A percentile compares a stretch with the other conserved stretches of the same genome.
Evolutionary conservation across 2,797 vertebrate genomes (phyloP).

Genomic region (Eulemur rubriventer): DNA sequence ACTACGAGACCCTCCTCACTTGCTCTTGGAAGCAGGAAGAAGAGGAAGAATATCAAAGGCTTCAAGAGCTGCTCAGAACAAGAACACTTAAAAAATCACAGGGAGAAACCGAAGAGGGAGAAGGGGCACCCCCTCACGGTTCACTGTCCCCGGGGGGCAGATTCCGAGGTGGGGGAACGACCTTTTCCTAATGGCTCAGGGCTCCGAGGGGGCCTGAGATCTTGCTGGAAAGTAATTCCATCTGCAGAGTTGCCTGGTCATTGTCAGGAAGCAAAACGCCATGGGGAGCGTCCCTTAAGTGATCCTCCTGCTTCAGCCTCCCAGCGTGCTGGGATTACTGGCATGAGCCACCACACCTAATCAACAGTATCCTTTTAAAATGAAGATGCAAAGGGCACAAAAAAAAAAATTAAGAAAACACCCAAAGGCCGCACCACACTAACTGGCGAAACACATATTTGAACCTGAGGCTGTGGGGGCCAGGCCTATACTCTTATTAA

Average conservation of each 20-base stretch:
- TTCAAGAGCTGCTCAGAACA: neutral
- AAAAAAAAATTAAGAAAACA: neutral
- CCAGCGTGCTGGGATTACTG: neutral
- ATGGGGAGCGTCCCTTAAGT: neutral
- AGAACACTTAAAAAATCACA: neutral
- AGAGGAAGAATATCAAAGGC: neutral
- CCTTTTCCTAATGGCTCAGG: neutral
- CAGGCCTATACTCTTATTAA: neutral
- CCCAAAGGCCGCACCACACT: neutral
- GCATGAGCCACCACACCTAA: neutral
- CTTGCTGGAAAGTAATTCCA: neutral
- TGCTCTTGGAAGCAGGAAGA: neutral
- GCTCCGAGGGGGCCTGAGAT: no score
- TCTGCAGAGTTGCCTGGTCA: neutral
- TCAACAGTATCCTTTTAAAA: neutral
- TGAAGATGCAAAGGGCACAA: neutral
- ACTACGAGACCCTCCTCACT: neutral
- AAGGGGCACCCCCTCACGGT: accelerated
- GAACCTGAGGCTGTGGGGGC: neutral
- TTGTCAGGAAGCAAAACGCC: neutral
- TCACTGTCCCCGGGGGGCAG: neutral
- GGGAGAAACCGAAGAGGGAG: neutral
- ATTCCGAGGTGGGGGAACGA: accelerated
- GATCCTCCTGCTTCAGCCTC: neutral
- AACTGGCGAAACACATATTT: neutral